These are phyloP conservation scores for Paradoxurus hermaphroditus DNA, from an alignment of 2,113 vertebrate species.

Conservation along the genomic window DNA sequence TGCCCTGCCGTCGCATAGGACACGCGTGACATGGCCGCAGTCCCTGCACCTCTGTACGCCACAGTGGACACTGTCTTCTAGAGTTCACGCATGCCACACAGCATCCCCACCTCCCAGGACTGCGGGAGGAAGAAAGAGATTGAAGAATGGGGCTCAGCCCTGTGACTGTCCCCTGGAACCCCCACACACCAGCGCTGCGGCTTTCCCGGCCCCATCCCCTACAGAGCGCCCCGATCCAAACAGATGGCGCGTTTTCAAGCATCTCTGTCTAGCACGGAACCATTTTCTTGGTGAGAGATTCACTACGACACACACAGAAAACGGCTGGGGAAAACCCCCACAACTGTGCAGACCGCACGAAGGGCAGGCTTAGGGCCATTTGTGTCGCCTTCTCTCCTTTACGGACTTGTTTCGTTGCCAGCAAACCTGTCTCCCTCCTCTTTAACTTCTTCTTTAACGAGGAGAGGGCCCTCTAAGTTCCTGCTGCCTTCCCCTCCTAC, in stretches of 20 bases:
- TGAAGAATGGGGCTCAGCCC: neutral
- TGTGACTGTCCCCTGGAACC: fast-evolving
- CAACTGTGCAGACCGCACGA: no score
- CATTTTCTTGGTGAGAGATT: no score
- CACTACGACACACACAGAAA: no score
- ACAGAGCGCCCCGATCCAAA: neutral
- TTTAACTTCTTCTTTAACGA: no score
- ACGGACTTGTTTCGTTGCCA: no score
- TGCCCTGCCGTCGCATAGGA: neutral
- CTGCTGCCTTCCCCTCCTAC: no score
- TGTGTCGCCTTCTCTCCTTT: no score
- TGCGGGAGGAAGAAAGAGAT: neutral
- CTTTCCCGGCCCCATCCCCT: neutral
- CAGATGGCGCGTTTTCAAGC: neutral
- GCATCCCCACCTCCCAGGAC: no score
- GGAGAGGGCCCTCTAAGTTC: no score
- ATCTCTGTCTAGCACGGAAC: neutral
- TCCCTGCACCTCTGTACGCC: neutral
- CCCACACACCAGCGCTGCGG: fast-evolving
- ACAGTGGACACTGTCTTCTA: fast-evolving
- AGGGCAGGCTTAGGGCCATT: no score
- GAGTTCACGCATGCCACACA: fast-evolving
- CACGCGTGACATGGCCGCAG: fast-evolving
- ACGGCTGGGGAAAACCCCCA: no score
- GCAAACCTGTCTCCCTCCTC: no score